A percentile compares a stretch with the other conserved stretches of the same genome.
phyloP scores from a whole-genome alignment of 64 coral and sea anemone species.

The Actinia equina region DNA sequence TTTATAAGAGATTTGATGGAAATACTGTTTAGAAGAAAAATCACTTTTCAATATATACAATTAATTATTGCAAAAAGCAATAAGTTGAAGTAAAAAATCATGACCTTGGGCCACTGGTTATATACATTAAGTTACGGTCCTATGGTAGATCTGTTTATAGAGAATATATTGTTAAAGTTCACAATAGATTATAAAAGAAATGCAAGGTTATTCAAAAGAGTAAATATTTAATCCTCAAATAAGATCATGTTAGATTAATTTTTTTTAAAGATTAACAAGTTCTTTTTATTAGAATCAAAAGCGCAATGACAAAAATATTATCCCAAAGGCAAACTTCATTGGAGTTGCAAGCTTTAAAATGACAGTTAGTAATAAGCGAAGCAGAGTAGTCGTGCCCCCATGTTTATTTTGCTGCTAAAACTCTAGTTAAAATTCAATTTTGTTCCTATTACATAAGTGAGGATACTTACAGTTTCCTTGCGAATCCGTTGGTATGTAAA shows the following conservation, averaged over 20 bases:
- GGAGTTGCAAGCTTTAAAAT: not conserved
- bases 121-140: not conserved
- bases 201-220: not conserved
- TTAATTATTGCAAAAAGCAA: conserved; percentile 3
- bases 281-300: not conserved
- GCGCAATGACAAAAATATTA: not conserved
- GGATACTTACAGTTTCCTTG: not conserved
- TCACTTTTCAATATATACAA: not conserved
- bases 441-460: not conserved
- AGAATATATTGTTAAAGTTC: conserved; percentile 19
- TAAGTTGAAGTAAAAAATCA: not conserved
- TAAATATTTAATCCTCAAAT: not conserved
- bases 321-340: not conserved
- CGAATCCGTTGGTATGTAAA: not conserved
- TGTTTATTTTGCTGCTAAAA: not conserved
- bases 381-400: not conserved
- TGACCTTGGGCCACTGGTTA: not conserved
- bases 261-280: not conserved
- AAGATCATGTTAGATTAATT: not conserved
- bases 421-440: not conserved
- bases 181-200: conserved; percentile 17
- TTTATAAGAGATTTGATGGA: not conserved
- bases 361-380: too few species aligned
- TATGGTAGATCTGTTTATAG: not conserved
- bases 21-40: not conserved